Percentiles rank a stretch among this genome's conserved stretches.
These are phyloP conservation scores for Columba guinea DNA, from an alignment of 2,797 vertebrate species.

Conservation along the genomic window DNA sequence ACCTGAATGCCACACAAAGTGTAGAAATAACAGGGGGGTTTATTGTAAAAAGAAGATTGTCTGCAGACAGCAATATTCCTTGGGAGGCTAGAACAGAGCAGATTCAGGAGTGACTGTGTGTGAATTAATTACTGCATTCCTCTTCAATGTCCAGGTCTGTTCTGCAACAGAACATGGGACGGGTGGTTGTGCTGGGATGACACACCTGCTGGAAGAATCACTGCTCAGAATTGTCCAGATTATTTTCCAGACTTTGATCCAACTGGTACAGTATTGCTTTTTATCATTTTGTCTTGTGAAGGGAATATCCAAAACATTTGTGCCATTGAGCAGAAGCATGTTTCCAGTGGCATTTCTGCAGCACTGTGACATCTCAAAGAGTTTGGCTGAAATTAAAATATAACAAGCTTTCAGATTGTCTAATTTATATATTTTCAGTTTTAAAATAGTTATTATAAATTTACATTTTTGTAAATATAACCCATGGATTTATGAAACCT, in stretches of 20 bases:
- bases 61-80: not conserved
- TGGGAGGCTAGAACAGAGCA: not conserved
- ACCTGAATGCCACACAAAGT: not conserved
- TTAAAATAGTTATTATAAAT: not conserved
- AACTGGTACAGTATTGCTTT: constrained; percentile 80
- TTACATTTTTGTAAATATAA: not conserved
- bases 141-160: constrained; percentile 76
- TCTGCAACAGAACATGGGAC: constrained; percentile 95
- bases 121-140: constrained; percentile 1
- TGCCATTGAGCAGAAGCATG: not conserved
- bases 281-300: not conserved
- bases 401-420: not conserved
- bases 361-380: not conserved
- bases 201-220: constrained; percentile 83
- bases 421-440: not conserved
- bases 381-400: not conserved
- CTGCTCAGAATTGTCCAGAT: constrained; percentile 89
- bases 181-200: constrained; percentile 99
- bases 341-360: not conserved
- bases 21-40: not conserved
- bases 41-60: not conserved
- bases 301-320: not conserved
- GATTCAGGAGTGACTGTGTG: not conserved
- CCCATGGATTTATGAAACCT: not conserved
- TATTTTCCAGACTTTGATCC: constrained; percentile 95